Base-by-base conservation (phyloP, 2,113 vertebrate genomes). In the Dicaeum eximium region DNA sequence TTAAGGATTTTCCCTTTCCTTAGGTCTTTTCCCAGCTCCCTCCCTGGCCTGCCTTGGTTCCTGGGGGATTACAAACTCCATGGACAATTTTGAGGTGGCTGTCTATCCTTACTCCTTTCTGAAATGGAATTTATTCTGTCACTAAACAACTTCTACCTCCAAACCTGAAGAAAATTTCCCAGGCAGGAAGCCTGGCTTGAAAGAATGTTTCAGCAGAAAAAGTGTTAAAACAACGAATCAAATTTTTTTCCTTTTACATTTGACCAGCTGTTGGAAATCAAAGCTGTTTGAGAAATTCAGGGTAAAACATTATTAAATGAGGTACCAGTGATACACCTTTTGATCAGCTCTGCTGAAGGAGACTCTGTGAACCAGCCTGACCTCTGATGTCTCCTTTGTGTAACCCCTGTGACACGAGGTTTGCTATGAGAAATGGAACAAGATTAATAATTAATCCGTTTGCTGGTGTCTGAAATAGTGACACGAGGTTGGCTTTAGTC, bases 361-460 rank as follows among this genome's bases (percentile, higher is more conserved):
- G 51, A 20, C 16, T 38, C 42, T 83, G n/a, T 71, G 84, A 74
- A 89, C 60, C 64, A 45, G 16, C 85, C 22, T n/a, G 53, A 91
- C 88, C 80, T 95, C 77, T 89, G 60, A 45, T 58, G 58, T 71
- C 84, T 86, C 97, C 93, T 97, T 95, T 96, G 80, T 73, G 88
- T 92, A 95, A 96, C 65, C 92, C 83, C 72, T 47, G 78, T 4
- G 72, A 92, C 86, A 80, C 7, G 11, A 88, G 83, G 88, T 90
- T 95, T 90, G 67, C 77, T 93, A 27, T 53, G 86, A 94, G 91
- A 96, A 96, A 91, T 72, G 93, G 81, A 96, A 88, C 48, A 72
- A 42, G 91, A 82, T 96, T 80, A 97, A 94, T 97, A 93, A 97
- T 95, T 95, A 92, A 91, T 92, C 45, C 17, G 0, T 72, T 87